Conservation (phyloP, 2,113 vertebrate species). For the Columbina picui region DNA sequence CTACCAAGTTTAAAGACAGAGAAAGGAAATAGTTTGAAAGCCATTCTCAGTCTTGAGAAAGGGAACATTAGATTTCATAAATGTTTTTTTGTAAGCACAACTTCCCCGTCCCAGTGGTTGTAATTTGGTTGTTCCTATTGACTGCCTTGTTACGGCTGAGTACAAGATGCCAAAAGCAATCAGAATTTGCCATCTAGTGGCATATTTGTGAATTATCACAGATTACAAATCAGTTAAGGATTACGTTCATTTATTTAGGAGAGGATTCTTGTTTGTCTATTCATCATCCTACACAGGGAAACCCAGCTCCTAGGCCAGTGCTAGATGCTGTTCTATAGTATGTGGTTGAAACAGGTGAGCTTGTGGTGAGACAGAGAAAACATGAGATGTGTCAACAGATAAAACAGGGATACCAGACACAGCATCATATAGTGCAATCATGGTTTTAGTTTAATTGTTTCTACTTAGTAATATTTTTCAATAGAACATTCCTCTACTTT, state of each 20-base stretch:
- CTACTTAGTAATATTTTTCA: background rate
- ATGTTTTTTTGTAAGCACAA: background rate
- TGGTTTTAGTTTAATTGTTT: background rate
- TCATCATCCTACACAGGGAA: background rate
- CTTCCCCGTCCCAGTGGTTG: fast-evolving
- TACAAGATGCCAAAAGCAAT: fast-evolving
- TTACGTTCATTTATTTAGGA: fast-evolving
- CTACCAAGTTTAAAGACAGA: background rate
- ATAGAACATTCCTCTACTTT: background rate
- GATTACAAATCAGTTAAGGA: fast-evolving
- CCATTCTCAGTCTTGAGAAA: background rate
- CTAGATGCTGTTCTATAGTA: background rate
- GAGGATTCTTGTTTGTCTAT: background rate
- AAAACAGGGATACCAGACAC: background rate
- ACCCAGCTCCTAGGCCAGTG: background rate
- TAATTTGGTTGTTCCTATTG: background rate
- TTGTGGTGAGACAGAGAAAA: background rate
- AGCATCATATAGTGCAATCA: too few relatives aligned
- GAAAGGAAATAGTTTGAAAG: background rate
- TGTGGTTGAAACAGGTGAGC: background rate
- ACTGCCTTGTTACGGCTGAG: too few relatives aligned
- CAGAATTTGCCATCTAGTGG: conserved; percentile 31
- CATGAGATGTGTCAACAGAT: background rate
- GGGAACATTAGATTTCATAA: background rate
- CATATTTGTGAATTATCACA: fast-evolving